These are phyloP conservation scores for Geopemphigus sp. DNA, from an alignment of 1,140 invertebrate species.

Conservation along the genomic window DNA sequence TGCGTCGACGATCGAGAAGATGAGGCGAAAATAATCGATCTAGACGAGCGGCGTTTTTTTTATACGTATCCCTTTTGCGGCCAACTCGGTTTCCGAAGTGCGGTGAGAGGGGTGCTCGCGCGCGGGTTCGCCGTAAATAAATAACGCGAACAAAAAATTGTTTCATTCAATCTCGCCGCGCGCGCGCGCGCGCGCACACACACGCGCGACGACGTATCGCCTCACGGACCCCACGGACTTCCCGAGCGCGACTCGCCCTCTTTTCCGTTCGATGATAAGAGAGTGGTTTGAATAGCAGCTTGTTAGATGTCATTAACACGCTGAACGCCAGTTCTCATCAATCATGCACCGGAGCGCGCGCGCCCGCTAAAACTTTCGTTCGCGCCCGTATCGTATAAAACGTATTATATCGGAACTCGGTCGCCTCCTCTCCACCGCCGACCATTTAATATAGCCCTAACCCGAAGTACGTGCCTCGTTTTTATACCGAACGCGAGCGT, in stretches of 20 bases:
- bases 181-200: neutral
- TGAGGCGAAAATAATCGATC: no score
- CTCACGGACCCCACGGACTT: neutral
- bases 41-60: no score
- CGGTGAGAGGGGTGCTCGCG: neutral
- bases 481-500: slow-evolving; percentile 1
- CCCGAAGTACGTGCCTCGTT: no score
- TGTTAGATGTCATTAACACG: slow-evolving; percentile 48
- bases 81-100: neutral
- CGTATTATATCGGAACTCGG: neutral
- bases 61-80: no score
- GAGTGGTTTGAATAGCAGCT: slow-evolving; percentile 45
- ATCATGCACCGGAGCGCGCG: slow-evolving; percentile 28
- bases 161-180: neutral
- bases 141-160: slow-evolving; percentile 1
- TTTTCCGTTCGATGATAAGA: slow-evolving; percentile 23
- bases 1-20: neutral
- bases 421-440: no score
- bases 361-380: slow-evolving; percentile 18
- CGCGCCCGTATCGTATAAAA: neutral
- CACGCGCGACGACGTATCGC: neutral
- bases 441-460: no score
- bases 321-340: slow-evolving; percentile 33
- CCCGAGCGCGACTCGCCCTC: no score
- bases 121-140: neutral